Conservation (phyloP, 2,888 invertebrate species). For the Agrotis ipsilon region DNA sequence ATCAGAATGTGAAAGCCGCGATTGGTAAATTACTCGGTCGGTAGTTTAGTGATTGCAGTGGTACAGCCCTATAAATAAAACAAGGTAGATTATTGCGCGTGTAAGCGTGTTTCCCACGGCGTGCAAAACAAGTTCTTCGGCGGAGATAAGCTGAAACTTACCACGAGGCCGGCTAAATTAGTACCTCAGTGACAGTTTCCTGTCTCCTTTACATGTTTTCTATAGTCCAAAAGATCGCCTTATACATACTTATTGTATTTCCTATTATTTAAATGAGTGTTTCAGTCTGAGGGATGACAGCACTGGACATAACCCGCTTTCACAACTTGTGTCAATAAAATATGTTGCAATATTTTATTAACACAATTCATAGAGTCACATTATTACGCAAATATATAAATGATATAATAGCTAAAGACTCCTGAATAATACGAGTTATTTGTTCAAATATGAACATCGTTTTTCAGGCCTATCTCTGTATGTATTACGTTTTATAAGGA, state of each 20-base stretch:
- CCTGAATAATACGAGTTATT: not conserved
- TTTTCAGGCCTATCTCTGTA: not conserved
- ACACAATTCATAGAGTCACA: not conserved
- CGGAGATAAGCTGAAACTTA: conserved; percentile 88
- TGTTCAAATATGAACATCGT: conserved; percentile 8
- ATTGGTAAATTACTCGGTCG: conserved; percentile 66
- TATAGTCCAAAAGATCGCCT: conserved; percentile 58
- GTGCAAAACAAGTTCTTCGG: conserved; percentile 87
- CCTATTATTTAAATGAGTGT: conserved; percentile 30
- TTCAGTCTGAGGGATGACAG: not conserved
- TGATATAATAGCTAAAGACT: not conserved
- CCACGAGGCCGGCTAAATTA: conserved; percentile 86
- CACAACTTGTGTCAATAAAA: conserved; percentile 8
- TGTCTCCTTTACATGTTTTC: conserved; percentile 79
- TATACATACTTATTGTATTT: conserved; percentile 44
- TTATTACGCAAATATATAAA: not conserved
- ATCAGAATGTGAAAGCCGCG: conserved; percentile 73
- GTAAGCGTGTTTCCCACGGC: conserved; percentile 88
- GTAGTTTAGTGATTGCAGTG: conserved; percentile 62
- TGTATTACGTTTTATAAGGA: not conserved
- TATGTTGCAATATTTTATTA: conserved; percentile 1
- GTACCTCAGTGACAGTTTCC: conserved; percentile 88
- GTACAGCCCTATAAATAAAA: conserved; percentile 85
- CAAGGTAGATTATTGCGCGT: conserved; percentile 85
- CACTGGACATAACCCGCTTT: conserved; percentile 8